Evolutionary conservation across 2,113 vertebrate species (phyloP).

Genomic region (Laticauda colubrina): DNA sequence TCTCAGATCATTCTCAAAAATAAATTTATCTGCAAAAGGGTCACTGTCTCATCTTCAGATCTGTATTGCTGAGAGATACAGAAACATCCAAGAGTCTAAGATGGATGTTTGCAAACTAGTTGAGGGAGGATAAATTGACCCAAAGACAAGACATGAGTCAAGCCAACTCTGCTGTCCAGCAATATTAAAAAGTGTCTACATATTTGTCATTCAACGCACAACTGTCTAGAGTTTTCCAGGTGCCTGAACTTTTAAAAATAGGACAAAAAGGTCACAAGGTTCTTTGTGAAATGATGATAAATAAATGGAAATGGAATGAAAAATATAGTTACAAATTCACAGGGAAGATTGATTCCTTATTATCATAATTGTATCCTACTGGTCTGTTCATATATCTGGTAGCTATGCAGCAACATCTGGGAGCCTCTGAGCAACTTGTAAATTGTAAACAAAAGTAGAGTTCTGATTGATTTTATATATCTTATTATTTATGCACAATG

Average conservation of each 20-base stretch:
- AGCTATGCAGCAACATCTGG: neutral
- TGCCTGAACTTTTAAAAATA: neutral
- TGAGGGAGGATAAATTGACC: neutral
- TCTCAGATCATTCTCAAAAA: neutral
- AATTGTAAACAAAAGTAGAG: neutral
- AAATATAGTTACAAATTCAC: neutral
- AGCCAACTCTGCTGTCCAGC: neutral
- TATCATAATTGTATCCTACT: neutral
- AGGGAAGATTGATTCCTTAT: neutral
- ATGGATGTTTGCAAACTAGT: neutral
- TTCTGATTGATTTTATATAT: neutral
- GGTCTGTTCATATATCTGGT: neutral
- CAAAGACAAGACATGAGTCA: neutral
- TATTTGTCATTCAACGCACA: neutral
- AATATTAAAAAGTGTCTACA: neutral
- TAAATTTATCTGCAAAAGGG: neutral
- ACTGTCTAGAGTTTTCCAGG: neutral
- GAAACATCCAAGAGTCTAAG: neutral
- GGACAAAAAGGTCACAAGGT: neutral
- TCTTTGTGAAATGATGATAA: neutral
- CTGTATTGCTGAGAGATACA: conserved; percentile 4
- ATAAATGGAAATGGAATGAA: neutral
- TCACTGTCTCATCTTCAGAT: neutral
- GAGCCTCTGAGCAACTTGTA: neutral
- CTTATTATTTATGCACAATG: neutral